Evolutionary conservation across 1,140 invertebrate species (phyloP).

Genomic region (Anoplolepis gracilipes): DNA sequence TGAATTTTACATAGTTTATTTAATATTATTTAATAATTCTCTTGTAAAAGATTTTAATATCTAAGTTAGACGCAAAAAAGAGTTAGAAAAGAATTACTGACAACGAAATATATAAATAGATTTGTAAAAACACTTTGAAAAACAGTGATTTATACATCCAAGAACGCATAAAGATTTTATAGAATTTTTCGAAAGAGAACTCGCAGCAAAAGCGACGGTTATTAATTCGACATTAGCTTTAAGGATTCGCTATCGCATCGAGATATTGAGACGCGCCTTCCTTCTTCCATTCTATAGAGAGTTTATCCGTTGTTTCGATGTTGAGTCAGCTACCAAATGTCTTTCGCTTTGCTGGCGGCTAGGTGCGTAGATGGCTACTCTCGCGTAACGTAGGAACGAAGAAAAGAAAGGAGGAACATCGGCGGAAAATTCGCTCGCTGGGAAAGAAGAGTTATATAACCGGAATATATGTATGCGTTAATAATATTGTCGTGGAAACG

Average conservation of each 20-base stretch:
- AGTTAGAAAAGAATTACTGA: no score
- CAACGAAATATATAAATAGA: no score
- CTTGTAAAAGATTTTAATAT: no score
- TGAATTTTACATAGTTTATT: no score
- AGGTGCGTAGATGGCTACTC: constrained; percentile 29
- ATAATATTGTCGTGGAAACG: not conserved
- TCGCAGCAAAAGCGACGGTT: no score
- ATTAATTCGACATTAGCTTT: no score
- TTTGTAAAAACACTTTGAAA: no score
- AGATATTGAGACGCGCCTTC: not conserved
- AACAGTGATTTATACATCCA: no score
- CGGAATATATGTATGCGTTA: not conserved
- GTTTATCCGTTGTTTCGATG: constrained; percentile 11
- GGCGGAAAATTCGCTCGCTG: not conserved
- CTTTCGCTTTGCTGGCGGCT: constrained; percentile 13
- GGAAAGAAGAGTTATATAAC: constrained; percentile 34
- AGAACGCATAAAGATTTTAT: no score
- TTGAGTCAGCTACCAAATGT: constrained; percentile 27
- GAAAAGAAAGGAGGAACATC: constrained; percentile 29
- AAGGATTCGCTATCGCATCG: not conserved
- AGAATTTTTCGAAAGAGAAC: no score
- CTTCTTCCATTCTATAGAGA: not conserved
- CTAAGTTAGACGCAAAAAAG: no score
- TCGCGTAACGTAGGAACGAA: not conserved
- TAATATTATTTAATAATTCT: no score